phyloP scores from a whole-genome alignment of 2,888 invertebrate species.

The Diadegma fenestrale region DNA sequence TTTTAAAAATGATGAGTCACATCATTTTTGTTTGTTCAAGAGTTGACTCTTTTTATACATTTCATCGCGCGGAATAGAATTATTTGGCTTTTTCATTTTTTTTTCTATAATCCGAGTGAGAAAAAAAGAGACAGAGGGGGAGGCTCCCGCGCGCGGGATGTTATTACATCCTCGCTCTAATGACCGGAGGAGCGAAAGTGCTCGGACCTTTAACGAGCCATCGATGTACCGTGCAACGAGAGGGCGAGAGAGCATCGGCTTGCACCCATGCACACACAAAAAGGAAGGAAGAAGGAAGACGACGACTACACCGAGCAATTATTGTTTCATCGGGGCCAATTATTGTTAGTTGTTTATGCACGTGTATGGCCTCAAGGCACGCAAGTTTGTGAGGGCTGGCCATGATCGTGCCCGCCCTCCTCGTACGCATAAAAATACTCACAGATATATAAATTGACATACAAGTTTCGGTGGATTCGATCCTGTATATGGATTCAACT shows the following conservation, averaged over 20 bases:
- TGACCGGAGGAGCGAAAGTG: slow-evolving; percentile 68
- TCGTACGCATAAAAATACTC: slow-evolving; percentile 19
- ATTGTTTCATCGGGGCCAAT: slow-evolving; percentile 70
- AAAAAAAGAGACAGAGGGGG: slow-evolving; percentile 5
- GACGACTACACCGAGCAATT: slow-evolving; percentile 67
- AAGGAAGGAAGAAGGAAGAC: slow-evolving; percentile 33
- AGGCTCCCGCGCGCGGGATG: slow-evolving; percentile 57
- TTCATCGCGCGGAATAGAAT: slow-evolving; percentile 9
- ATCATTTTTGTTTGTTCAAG: not conserved
- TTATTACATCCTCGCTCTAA: slow-evolving; percentile 68
- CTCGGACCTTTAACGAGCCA: slow-evolving; percentile 68
- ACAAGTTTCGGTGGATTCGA: not conserved
- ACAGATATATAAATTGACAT: not conserved
- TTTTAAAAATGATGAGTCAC: not conserved
- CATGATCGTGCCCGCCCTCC: slow-evolving; percentile 28
- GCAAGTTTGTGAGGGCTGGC: slow-evolving; percentile 51
- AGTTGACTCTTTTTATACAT: not conserved
- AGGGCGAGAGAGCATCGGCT: slow-evolving; percentile 18
- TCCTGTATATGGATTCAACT: not conserved
- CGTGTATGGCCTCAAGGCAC: slow-evolving; percentile 60
- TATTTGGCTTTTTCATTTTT: slow-evolving; percentile 49
- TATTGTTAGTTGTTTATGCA: slow-evolving; percentile 70
- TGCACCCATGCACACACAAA: slow-evolving; percentile 11
- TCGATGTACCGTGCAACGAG: slow-evolving; percentile 63
- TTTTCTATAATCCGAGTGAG: slow-evolving; percentile 57